Conservation (phyloP, 64 coral and sea anemone species). For the Montipora capricornis region DNA sequence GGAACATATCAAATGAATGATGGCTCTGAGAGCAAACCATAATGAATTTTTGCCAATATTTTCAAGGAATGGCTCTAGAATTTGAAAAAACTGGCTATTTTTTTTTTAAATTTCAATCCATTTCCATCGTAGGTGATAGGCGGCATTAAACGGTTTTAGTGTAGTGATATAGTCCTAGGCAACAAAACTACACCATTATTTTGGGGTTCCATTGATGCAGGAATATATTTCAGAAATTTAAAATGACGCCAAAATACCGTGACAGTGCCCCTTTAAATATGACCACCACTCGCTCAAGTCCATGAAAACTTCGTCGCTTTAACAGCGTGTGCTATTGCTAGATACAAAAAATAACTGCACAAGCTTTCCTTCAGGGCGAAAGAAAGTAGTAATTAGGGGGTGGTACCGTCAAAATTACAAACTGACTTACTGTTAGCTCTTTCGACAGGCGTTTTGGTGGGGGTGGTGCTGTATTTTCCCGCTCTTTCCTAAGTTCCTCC, state of each 20-base stretch:
- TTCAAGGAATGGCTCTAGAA: neutral
- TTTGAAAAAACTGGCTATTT: neutral
- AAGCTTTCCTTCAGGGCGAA: neutral
- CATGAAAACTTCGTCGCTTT: neutral
- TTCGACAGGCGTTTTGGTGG: neutral
- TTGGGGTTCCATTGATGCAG: neutral
- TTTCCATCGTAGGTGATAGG: neutral
- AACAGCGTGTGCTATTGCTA: neutral
- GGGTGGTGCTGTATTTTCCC: neutral
- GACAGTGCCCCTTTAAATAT: neutral
- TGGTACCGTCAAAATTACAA: neutral
- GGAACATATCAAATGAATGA: neutral
- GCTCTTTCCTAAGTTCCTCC: neutral
- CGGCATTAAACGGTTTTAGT: neutral
- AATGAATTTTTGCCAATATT: slow-evolving; percentile 1
- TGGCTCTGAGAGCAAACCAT: neutral
- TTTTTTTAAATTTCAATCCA: neutral
- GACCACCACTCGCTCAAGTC: neutral
- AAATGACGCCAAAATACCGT: neutral
- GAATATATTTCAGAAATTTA: neutral
- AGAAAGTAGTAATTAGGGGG: neutral
- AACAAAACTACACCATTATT: neutral
- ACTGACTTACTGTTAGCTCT: neutral
- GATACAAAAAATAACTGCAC: neutral
- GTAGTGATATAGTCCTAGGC: neutral